Percentiles rank a stretch among this genome's conserved stretches.
phyloP scores from a whole-genome alignment of 2,888 invertebrate species.

The Drosophila lutescens region DNA sequence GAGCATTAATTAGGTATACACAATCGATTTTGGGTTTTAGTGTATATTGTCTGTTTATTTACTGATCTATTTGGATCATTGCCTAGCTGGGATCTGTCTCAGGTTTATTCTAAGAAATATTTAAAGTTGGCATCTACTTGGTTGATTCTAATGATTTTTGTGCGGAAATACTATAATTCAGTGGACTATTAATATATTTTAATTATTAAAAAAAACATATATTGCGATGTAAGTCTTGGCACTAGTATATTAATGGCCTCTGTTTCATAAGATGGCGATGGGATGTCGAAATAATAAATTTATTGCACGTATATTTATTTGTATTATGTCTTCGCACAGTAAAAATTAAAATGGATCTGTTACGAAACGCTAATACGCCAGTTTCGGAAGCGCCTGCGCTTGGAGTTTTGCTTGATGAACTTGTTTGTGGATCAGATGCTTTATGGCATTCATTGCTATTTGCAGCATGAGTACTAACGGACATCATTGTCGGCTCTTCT shows the following conservation, averaged over 20 bases:
- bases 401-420: constrained; percentile 28
- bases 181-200: neutral
- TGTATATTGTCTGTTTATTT: constrained; percentile 1
- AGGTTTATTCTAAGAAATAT: constrained; percentile 1
- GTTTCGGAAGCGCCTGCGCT: constrained; percentile 70
- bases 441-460: constrained; percentile 57
- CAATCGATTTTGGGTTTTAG: neutral
- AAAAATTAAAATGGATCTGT: constrained; percentile 45
- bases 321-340: constrained; percentile 1
- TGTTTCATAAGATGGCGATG: constrained; percentile 57
- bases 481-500: constrained; percentile 22
- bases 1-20: no score
- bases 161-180: neutral
- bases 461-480: constrained; percentile 46
- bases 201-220: constrained; percentile 5
- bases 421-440: constrained; percentile 51
- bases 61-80: constrained; percentile 14
- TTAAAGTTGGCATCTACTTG: constrained; percentile 4
- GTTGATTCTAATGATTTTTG: neutral
- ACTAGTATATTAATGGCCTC: constrained; percentile 61
- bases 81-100: neutral
- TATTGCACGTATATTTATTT: constrained; percentile 27
- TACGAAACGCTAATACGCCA: constrained; percentile 84
- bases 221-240: constrained; percentile 55
- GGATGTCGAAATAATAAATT: constrained; percentile 17